A percentile compares a stretch with the other conserved stretches of the same genome.
Conservation (phyloP, 2,113 vertebrate genomes). For the Camelus dromedarius region DNA sequence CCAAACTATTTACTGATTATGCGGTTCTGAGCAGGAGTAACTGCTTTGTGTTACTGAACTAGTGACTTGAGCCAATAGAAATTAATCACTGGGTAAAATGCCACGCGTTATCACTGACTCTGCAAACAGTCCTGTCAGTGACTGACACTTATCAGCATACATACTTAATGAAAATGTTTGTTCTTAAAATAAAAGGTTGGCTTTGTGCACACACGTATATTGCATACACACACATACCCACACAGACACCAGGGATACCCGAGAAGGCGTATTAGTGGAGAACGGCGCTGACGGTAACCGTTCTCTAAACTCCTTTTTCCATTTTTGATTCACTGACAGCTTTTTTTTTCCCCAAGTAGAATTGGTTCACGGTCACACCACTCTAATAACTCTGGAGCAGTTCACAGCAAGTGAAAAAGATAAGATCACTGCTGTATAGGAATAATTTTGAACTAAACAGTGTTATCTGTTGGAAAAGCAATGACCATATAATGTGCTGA, state of each 20-base stretch:
- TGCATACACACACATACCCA: neutral
- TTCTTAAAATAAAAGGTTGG: neutral
- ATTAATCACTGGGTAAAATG: conserved; percentile 77
- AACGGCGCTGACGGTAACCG: conserved; percentile 80
- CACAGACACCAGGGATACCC: neutral
- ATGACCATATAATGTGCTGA: conserved; percentile 67
- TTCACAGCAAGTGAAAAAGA: conserved; percentile 83
- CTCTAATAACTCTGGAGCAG: conserved; percentile 79
- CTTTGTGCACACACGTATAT: neutral
- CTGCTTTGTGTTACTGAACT: conserved; percentile 63
- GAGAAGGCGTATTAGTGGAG: conserved; percentile 81
- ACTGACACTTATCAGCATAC: conserved; percentile 80
- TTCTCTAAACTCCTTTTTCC: conserved; percentile 81
- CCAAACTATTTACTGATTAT: conserved; percentile 79
- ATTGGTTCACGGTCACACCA: conserved; percentile 84
- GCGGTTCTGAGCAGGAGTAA: conserved; percentile 74
- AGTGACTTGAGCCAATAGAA: conserved; percentile 60
- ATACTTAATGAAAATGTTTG: conserved; percentile 76
- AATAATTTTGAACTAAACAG: conserved; percentile 84
- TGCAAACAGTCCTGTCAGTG: conserved; percentile 77
- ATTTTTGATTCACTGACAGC: conserved; percentile 76
- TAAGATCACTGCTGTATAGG: conserved; percentile 81
- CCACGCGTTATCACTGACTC: conserved; percentile 70
- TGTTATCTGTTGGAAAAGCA: conserved; percentile 79
- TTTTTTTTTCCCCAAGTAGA: conserved; percentile 73